These are phyloP conservation scores for Rhyacophila evoluta DNA, from an alignment of 2,888 invertebrate species.

Conservation along the genomic window DNA sequence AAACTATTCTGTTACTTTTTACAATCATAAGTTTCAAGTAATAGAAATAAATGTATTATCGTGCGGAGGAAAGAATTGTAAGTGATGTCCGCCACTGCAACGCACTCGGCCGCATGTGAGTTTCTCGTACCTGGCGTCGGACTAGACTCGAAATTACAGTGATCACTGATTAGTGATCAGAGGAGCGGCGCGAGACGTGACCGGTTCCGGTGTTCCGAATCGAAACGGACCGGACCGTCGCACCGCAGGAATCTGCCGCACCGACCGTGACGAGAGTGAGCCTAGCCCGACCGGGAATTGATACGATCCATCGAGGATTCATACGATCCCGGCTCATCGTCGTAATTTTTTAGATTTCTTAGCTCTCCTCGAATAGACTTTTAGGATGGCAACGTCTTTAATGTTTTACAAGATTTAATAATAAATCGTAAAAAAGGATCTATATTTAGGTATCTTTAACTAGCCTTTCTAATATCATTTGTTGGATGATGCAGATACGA, in stretches of 20 bases:
- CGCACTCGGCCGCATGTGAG: not conserved
- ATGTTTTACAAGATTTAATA: too few species aligned
- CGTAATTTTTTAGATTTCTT: too few species aligned
- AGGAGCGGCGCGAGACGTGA: slow-evolving; percentile 47
- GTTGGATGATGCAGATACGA: too few species aligned
- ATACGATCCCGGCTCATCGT: not conserved
- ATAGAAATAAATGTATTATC: too few species aligned
- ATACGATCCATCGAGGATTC: not conserved
- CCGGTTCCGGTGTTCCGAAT: slow-evolving; percentile 38
- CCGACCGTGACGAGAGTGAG: not conserved
- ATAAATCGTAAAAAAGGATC: too few species aligned
- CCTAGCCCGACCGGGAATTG: not conserved
- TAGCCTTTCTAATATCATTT: too few species aligned
- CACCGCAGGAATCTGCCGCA: not conserved
- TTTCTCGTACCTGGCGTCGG: not conserved
- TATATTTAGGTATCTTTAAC: too few species aligned
- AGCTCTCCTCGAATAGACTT: too few species aligned
- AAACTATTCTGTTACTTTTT: too few species aligned
- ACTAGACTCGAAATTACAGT: slow-evolving; percentile 48
- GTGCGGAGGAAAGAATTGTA: too few species aligned
- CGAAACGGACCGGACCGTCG: not conserved
- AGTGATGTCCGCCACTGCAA: not conserved
- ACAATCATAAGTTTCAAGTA: too few species aligned
- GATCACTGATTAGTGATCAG: slow-evolving; percentile 39
- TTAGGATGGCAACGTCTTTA: too few species aligned